A percentile compares a stretch with the other conserved stretches of the same genome.
phyloP scores from a whole-genome alignment of 2,888 invertebrate genomes.

The Acrobasis suavella region DNA sequence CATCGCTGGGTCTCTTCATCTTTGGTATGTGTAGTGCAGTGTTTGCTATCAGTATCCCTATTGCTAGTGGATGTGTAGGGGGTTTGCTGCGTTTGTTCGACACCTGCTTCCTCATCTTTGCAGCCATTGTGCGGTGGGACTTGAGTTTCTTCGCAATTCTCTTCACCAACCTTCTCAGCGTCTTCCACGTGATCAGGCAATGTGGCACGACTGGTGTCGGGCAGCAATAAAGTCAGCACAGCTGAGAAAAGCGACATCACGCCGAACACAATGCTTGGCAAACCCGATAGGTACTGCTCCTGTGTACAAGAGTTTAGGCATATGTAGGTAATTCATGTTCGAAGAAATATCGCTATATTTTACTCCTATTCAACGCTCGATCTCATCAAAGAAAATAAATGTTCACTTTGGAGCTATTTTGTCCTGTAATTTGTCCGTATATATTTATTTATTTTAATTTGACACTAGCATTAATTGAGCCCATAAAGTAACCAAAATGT shows the following conservation, averaged over 20 bases:
- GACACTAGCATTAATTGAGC: no score
- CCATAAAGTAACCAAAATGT: no score
- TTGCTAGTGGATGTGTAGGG: neutral
- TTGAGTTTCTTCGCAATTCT: conserved; percentile 21
- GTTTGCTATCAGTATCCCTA: neutral
- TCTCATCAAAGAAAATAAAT: neutral
- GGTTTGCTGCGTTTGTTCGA: neutral
- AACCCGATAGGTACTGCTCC: conserved; percentile 62
- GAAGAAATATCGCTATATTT: no score
- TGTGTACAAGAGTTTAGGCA: conserved; percentile 35
- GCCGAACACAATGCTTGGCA: conserved; percentile 66
- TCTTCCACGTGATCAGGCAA: conserved; percentile 62
- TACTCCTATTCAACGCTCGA: no score
- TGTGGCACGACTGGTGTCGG: conserved; percentile 60
- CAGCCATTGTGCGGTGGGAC: conserved; percentile 40
- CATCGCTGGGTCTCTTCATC: conserved; percentile 6
- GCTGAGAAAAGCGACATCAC: conserved; percentile 63
- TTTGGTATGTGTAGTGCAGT: neutral
- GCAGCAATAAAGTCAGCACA: conserved; percentile 57
- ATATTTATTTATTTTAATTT: no score
- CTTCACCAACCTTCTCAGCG: conserved; percentile 56
- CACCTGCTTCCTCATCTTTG: conserved; percentile 8
- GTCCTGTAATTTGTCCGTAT: no score
- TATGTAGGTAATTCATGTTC: no score
- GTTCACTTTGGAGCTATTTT: no score